Conservation (phyloP, 1,140 invertebrate species). For the Schlechtendalia chinensis region DNA sequence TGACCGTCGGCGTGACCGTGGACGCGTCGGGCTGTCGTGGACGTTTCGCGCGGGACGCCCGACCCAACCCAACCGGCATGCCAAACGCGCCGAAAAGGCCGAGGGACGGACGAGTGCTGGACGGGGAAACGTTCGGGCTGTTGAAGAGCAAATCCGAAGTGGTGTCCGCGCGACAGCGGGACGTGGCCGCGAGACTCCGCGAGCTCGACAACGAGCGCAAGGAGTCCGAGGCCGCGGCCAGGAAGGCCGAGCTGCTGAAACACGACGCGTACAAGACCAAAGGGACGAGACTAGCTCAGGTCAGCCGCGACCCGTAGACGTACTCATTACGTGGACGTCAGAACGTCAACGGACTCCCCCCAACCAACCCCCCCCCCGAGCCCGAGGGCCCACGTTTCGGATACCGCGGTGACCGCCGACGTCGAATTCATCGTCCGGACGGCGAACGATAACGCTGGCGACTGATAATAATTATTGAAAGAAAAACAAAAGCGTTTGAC, state of each 20-base stretch:
- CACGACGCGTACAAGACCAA: constrained; percentile 41
- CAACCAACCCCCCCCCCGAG: too few relatives aligned
- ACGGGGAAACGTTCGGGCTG: not conserved
- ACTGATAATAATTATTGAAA: too few relatives aligned
- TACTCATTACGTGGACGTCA: too few relatives aligned
- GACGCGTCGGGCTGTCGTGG: not conserved
- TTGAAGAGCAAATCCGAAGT: constrained; percentile 12
- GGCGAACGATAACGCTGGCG: too few relatives aligned
- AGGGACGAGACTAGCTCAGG: constrained; percentile 50
- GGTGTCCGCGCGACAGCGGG: not conserved
- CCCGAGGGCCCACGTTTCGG: too few relatives aligned
- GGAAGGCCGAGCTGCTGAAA: constrained; percentile 50
- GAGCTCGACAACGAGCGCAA: constrained; percentile 39
- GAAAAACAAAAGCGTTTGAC: too few relatives aligned
- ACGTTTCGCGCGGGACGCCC: too few relatives aligned
- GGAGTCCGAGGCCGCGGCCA: constrained; percentile 22
- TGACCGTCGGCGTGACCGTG: not conserved
- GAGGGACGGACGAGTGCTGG: not conserved
- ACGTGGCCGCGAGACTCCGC: not conserved
- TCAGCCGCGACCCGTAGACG: constrained; percentile 6
- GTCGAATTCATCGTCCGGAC: too few relatives aligned
- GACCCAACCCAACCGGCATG: too few relatives aligned
- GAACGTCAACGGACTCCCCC: too few relatives aligned
- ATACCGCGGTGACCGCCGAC: too few relatives aligned
- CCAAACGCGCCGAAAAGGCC: too few relatives aligned